phyloP scores from a whole-genome alignment of 2,797 vertebrate genomes.

The Clamator glandarius region DNA sequence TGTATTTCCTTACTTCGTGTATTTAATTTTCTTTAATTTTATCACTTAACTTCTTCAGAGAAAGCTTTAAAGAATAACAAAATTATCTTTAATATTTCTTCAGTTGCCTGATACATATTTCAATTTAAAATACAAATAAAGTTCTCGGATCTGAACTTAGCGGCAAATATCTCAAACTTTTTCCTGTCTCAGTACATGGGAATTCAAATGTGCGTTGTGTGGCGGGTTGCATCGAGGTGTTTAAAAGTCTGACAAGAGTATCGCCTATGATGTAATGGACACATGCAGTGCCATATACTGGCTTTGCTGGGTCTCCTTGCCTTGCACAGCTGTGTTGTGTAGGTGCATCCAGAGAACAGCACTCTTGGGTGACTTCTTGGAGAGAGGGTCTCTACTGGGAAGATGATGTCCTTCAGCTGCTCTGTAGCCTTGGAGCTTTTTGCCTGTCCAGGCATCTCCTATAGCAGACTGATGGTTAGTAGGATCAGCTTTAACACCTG shows the following conservation, averaged over 20 bases:
- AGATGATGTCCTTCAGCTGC: not conserved
- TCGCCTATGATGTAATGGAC: accelerated
- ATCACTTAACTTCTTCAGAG: not conserved
- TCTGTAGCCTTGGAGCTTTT: not conserved
- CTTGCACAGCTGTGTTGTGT: not conserved
- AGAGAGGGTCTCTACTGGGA: not conserved
- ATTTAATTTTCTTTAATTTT: not conserved
- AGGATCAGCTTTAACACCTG: not conserved
- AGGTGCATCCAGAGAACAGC: not conserved
- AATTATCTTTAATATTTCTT: not conserved
- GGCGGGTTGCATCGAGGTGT: accelerated
- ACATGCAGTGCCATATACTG: accelerated
- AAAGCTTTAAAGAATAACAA: too few relatives aligned
- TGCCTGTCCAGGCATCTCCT: not conserved
- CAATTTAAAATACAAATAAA: not conserved
- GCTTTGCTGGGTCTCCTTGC: not conserved
- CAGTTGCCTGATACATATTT: not conserved
- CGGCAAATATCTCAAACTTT: not conserved
- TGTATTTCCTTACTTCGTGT: not conserved
- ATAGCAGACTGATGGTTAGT: too few relatives aligned
- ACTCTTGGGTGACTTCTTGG: not conserved
- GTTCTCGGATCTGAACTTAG: not conserved
- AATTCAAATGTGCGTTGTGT: accelerated
- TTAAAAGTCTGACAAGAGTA: accelerated
- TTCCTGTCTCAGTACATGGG: not conserved